Evolutionary conservation across 2,113 vertebrate species (phyloP).

Genomic region (Chionis minor): DNA sequence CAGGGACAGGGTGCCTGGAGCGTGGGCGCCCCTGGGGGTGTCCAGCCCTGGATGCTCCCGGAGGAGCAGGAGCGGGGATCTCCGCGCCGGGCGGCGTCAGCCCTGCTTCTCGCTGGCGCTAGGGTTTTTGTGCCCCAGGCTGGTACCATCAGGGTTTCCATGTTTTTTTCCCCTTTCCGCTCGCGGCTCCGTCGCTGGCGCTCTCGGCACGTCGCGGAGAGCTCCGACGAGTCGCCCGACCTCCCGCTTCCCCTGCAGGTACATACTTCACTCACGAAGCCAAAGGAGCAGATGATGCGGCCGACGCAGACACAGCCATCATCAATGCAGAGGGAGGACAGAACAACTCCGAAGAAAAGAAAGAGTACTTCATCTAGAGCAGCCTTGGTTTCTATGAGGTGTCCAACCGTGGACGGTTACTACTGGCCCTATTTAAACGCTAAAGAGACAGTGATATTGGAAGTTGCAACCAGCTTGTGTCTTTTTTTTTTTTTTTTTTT

Average conservation of each 20-base stretch:
- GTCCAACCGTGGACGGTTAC: constrained; percentile 77
- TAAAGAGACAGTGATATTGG: constrained; percentile 76
- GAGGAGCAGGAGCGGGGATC: neutral
- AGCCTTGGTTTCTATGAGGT: constrained; percentile 78
- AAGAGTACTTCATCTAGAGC: constrained; percentile 99
- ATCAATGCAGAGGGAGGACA: constrained; percentile 99
- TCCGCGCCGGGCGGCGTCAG: accelerated
- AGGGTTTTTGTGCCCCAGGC: neutral
- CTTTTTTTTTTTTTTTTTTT: constrained; percentile 32
- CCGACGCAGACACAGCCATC: constrained; percentile 98
- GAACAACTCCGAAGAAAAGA: constrained; percentile 98
- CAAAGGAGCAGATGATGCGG: constrained; percentile 97
- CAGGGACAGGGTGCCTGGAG: accelerated
- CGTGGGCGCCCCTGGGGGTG: neutral
- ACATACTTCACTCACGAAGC: constrained; percentile 99
- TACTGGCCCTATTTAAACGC: constrained; percentile 75
- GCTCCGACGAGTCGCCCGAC: neutral
- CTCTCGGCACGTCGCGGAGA: neutral
- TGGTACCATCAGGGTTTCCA: accelerated
- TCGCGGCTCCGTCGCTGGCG: accelerated
- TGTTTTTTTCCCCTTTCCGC: neutral
- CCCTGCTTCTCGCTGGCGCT: neutral
- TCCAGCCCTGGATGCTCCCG: neutral
- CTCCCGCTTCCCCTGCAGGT: constrained; percentile 77
- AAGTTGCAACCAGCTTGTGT: constrained; percentile 75